Base-by-base conservation (phyloP, 2,113 vertebrate genomes). In the Nibea coibor region DNA sequence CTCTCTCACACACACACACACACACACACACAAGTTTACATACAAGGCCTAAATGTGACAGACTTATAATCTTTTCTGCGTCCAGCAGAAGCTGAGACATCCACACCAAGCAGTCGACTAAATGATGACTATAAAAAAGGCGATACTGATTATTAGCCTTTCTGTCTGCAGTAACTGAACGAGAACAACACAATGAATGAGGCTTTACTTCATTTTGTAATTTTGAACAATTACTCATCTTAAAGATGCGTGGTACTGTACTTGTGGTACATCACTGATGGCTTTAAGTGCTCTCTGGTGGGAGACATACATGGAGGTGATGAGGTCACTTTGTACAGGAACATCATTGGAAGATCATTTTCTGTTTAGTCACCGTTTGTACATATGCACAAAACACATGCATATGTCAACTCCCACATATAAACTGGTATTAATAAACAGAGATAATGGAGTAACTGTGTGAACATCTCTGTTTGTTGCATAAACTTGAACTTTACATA, bases 41-140 rank as follows among this genome's bases (percentile, higher is more conserved):
- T 69, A 43, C 16, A 62, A 62, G 58, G 47, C 9, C 20, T 48
- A 28, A 82, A 58, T 53, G 63, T 47, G 76, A 76, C 19, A 64
- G 35, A 68, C 57, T 12, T 56, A 77, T 51, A 47, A 62, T 74
- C 39, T 71, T 22, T 39, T 53, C 10, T 61, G 47, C 14, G 4
- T 15, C n/a, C 9, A 68, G 20, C 43, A 65, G 56, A 68, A 26
- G 19, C 43, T 79, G 65, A 70, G 81, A 68, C 69, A 68, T 56
- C 24, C 47, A 61, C 28, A 53, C 45, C 12, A 35, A 67, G 67
- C 57, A 56, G 28, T 79, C 76, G 64, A 20, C 24, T 65, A 61
- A 9, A 48, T 76, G 61, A 26, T 39, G 51, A 15, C 10, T 20
- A 20, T 69, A 20, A 54, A 50, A 54, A 62, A 48, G n/a, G 1